phyloP scores from a whole-genome alignment of 2,888 invertebrate species.

The Acronicta psi region DNA sequence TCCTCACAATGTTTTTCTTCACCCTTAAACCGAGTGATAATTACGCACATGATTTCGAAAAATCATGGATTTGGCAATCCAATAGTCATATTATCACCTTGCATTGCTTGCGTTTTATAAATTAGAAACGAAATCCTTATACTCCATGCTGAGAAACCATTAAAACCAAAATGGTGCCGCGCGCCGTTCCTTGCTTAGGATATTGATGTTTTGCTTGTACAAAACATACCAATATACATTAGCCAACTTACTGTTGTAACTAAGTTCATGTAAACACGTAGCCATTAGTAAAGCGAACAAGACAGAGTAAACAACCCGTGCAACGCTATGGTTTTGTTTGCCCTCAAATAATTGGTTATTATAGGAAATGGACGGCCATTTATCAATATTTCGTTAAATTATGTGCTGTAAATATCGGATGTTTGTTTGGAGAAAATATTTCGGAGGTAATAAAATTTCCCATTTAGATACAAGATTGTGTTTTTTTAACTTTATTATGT shows the following conservation, averaged over 20 bases:
- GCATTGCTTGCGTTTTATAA: no score
- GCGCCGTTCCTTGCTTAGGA: no score
- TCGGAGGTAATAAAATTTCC: constrained; percentile 23
- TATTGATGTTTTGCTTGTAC: not conserved
- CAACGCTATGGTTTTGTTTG: constrained; percentile 33
- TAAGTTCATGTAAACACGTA: constrained; percentile 1
- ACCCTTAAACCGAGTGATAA: no score
- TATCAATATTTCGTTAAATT: constrained; percentile 47
- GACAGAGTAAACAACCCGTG: constrained; percentile 15
- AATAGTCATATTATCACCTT: no score
- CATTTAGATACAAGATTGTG: constrained; percentile 15
- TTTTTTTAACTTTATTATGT: no score
- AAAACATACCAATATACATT: not conserved
- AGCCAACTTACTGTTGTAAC: not conserved
- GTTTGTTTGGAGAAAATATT: constrained; percentile 32
- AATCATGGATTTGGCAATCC: no score
- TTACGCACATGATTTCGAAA: no score
- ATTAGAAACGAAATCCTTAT: no score
- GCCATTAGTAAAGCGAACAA: constrained; percentile 14
- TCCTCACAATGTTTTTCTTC: no score
- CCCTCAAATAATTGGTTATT: constrained; percentile 44
- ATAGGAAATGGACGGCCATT: constrained; percentile 39
- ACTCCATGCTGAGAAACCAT: no score
- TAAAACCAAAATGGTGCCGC: no score
- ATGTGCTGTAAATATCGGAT: constrained; percentile 28